phyloP scores from a whole-genome alignment of 2,113 vertebrate genomes.

The Heterotis niloticus region DNA sequence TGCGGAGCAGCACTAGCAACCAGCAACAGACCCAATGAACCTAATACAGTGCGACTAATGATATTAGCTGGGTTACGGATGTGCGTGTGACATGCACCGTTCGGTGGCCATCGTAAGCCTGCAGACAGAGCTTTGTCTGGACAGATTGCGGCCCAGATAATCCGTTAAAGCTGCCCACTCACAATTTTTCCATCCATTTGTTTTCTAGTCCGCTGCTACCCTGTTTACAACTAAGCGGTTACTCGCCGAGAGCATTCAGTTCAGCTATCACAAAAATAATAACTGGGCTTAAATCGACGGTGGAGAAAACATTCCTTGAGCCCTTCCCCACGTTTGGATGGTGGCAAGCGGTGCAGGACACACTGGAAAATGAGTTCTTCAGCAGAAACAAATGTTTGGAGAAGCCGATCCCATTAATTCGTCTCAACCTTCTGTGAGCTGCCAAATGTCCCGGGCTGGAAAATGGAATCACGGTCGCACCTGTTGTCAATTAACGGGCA shows the following conservation, averaged over 20 bases:
- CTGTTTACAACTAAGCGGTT: conserved; percentile 16
- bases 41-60: neutral
- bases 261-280: conserved; percentile 24
- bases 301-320: conserved; percentile 1
- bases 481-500: conserved; percentile 83
- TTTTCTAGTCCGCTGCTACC: neutral
- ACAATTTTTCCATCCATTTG: neutral
- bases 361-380: conserved; percentile 69
- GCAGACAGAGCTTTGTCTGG: neutral
- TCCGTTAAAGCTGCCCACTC: neutral
- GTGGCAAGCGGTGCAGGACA: conserved; percentile 51
- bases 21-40: neutral
- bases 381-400: conserved; percentile 73
- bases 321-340: conserved; percentile 1
- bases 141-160: neutral
- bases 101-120: neutral
- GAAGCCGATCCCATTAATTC: conserved; percentile 79
- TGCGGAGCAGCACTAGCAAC: neutral
- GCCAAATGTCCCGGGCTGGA: conserved; percentile 70
- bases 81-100: neutral
- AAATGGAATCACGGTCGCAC: conserved; percentile 69
- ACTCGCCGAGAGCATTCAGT: neutral
- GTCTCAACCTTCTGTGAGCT: conserved; percentile 78
- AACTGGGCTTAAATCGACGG: conserved; percentile 20
- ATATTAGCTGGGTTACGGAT: neutral